These are phyloP conservation scores for Charadrius vociferus DNA, from an alignment of 2,113 vertebrate species.

Conservation along the genomic window DNA sequence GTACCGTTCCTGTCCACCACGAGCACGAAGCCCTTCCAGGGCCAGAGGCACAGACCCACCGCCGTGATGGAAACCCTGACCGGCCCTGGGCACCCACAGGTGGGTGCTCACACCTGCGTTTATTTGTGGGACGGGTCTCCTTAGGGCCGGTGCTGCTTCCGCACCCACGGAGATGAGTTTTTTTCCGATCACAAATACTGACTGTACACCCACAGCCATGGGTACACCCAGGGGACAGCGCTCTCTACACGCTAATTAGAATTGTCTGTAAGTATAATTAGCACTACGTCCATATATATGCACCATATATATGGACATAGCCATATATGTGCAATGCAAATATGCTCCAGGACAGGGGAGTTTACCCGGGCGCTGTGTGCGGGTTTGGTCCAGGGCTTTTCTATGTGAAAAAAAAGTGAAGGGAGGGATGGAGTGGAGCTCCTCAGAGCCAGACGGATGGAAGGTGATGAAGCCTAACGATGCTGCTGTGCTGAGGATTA, in stretches of 20 bases:
- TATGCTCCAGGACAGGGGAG: not conserved
- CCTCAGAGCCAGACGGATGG: not conserved
- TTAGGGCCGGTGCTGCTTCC: not conserved
- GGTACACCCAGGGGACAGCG: not conserved
- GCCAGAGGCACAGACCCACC: not conserved
- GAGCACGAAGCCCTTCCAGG: not conserved
- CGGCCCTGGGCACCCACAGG: not conserved
- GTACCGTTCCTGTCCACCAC: rapidly evolving
- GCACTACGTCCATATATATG: no score
- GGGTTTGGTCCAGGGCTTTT: not conserved
- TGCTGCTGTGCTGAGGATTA: not conserved
- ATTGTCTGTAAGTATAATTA: not conserved
- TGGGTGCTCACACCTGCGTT: not conserved
- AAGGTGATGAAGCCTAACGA: not conserved
- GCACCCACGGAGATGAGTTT: not conserved
- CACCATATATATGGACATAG: no score
- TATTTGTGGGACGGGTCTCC: not conserved
- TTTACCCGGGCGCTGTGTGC: not conserved
- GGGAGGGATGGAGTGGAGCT: not conserved
- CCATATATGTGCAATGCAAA: not conserved
- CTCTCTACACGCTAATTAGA: not conserved
- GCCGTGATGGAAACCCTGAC: not conserved
- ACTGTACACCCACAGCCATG: not conserved
- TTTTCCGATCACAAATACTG: not conserved
- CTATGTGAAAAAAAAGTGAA: not conserved